A percentile compares a stretch with the other conserved stretches of the same genome.
Evolutionary conservation across 2,888 invertebrate species (phyloP).

Genomic region (Panzeria rudis): DNA sequence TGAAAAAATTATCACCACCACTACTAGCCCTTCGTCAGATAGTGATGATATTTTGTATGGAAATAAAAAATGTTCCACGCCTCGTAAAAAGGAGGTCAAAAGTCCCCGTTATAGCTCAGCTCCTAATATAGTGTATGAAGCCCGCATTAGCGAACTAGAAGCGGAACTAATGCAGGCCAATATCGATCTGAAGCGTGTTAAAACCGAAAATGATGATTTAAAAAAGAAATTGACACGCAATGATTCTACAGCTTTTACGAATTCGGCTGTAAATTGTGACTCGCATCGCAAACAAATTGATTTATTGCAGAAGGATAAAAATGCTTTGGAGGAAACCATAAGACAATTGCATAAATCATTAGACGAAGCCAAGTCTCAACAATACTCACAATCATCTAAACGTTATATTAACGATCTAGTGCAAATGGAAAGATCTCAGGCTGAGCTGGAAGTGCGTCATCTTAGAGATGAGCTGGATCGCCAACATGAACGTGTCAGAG

Average conservation of each 20-base stretch:
- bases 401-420: slow-evolving; percentile 90
- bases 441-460: slow-evolving; percentile 90
- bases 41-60: slow-evolving; percentile 82
- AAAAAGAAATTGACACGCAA: slow-evolving; percentile 82
- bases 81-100: slow-evolving; percentile 73
- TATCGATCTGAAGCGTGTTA: slow-evolving; percentile 90
- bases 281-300: slow-evolving; percentile 89
- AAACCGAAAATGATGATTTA: slow-evolving; percentile 86
- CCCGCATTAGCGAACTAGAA: slow-evolving; percentile 92
- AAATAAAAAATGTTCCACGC: slow-evolving; percentile 37
- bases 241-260: slow-evolving; percentile 73
- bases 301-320: slow-evolving; percentile 88
- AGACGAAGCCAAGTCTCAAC: slow-evolving; percentile 86
- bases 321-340: slow-evolving; percentile 88
- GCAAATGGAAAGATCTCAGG: slow-evolving; percentile 90
- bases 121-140: slow-evolving; percentile 92
- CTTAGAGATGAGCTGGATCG: slow-evolving; percentile 91
- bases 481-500: slow-evolving; percentile 90
- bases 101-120: slow-evolving; percentile 86
- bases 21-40: slow-evolving; percentile 85
- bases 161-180: slow-evolving; percentile 91
- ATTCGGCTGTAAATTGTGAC: slow-evolving; percentile 84
- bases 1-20: slow-evolving; percentile 75
- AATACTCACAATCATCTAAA: slow-evolving; percentile 83
- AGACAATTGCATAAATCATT: slow-evolving; percentile 88